Evolutionary conservation across 2,113 vertebrate genomes (phyloP), one percentile per base, ranked within the genome.

Genomic region (Tringa solitaria): DNA sequence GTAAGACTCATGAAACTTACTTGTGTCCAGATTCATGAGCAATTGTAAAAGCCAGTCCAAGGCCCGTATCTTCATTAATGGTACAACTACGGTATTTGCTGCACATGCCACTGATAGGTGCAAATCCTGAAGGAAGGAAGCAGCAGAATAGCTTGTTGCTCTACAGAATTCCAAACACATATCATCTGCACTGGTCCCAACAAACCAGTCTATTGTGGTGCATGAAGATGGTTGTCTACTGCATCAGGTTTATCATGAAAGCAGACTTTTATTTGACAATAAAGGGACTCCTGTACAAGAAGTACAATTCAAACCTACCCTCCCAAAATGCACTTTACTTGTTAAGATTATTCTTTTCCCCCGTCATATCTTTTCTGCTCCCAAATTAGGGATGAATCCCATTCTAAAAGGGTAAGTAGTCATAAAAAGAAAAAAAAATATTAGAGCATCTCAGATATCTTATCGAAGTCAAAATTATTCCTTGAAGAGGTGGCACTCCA

Each of bases 1-100:
- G 35, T 54, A 67, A 76, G 56, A 87, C 14, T 50, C 17, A 24
- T 59, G 41, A 45, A 92, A 91, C 99, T 95, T 98, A 99, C 99
- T 99, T 99, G 98, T 99, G 99, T 93, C 99, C 99, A 56, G 99
- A 99, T 89, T 99, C 99, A 12, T 99, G 99, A 65, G 99, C 99
- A 50, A 99, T 99, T 90, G 99, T 99, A 97, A 99, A 99, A 35
- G 99, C 99, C 78, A 99, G 96, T 54, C 99, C 99, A 32, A 99
- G 98, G 32, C 99, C 99, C 1, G 99, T 99, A 59, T 99, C 99
- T 96, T 99, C 99, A 37, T 99, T 99, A 97, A 99, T 99, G 94
- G 99, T 99, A 67, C 99, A 99, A 21, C 99, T 99, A 43, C 99
- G 98, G 97, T 99, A 99, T 94, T 99, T 99, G 93, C 99, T 99